Evolutionary conservation across 2,113 vertebrate genomes (phyloP), one percentile per base, ranked within the genome.

Genomic region (Conger conger): DNA sequence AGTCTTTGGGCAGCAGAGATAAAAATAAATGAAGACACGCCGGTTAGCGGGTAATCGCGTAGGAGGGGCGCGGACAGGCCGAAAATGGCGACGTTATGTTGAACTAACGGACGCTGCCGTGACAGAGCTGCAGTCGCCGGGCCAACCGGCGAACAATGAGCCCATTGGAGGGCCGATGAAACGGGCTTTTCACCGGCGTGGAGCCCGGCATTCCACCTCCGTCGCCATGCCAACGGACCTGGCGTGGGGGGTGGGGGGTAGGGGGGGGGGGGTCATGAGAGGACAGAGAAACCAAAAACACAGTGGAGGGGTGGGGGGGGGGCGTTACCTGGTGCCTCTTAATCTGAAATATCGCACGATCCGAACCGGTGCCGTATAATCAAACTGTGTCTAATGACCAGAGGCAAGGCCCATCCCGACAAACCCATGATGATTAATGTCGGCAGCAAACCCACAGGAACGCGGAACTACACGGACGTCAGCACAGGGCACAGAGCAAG

Each of bases 81-180:
- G 4, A 4, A 42, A 9, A 13, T 15, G 45, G 7, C 15, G 57
- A 42, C 73, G 60, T 76, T 76, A 83, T 83, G 63, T 30, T 76
- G 82, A 83, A 76, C 82, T 83, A 83, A 83, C 68, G 63, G 9
- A 76, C 6, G 30, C 33, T 35, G 16, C 17, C 13, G 57, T 13
- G 82, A 36, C 18, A 27, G 27, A 33, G 37, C 15, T 40, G 8
- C 8, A 76, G 63, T 76, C n/a, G 42, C 35, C 33, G 18, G 18
- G 37, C 17, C 35, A n/a, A 38, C 6, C 27, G 35, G 23, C 30
- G 30, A 76, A 83, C 82, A 83, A 83, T 37, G 60, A 60, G 16
- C n/a, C 60, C 37, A 30, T 83, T 83, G 1, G 82, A 23, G 38
- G n/a, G n/a, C n/a, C n/a, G 8, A 42, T 83, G 63, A 83, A 83